These are phyloP conservation scores for Drosophila formosana DNA, from an alignment of 2,888 invertebrate genomes.

Conservation along the genomic window DNA sequence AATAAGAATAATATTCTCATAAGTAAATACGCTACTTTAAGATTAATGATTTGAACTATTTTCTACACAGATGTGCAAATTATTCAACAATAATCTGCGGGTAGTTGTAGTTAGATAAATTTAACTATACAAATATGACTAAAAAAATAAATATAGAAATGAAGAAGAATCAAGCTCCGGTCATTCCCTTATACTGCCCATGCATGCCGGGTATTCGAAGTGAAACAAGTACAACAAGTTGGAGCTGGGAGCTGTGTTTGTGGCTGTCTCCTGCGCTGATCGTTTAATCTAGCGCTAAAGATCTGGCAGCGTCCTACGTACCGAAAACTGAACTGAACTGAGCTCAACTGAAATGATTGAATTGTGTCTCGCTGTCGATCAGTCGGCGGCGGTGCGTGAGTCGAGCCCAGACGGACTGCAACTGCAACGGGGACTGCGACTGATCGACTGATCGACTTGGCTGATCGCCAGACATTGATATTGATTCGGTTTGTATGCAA, in stretches of 20 bases:
- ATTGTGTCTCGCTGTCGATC: constrained; percentile 81
- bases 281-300: constrained; percentile 82
- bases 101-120: too few relatives aligned
- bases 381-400: constrained; percentile 65
- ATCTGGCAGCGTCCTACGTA: constrained; percentile 76
- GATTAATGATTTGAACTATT: too few relatives aligned
- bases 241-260: constrained; percentile 13
- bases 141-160: too few relatives aligned
- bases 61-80: too few relatives aligned
- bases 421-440: too few relatives aligned
- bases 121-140: too few relatives aligned
- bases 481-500: constrained; percentile 69
- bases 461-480: constrained; percentile 70
- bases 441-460: constrained; percentile 19
- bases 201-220: background rate
- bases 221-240: constrained; percentile 60
- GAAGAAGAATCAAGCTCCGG: too few relatives aligned
- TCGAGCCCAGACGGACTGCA: constrained; percentile 30
- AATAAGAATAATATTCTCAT: too few relatives aligned
- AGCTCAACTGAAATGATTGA: constrained; percentile 76
- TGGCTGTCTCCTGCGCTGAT: constrained; percentile 73
- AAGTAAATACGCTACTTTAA: too few relatives aligned
- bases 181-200: too few relatives aligned
- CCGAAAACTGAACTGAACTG: constrained; percentile 3
- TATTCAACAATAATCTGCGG: too few relatives aligned